Evolutionary conservation across 2,888 invertebrate species (phyloP).

Genomic region (Polydrusus pterygomalis): DNA sequence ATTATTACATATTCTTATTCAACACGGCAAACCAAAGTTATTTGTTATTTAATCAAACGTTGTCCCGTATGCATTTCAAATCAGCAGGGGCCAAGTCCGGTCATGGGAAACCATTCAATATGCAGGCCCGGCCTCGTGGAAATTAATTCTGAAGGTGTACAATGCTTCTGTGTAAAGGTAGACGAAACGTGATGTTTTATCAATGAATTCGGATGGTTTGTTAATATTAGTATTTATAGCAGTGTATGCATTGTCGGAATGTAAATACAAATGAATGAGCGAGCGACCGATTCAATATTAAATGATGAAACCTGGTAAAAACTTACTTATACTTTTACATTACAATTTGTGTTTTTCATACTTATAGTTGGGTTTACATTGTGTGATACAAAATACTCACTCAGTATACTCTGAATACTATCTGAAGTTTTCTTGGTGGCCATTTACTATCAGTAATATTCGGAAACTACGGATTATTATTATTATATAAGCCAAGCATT

Average conservation of each 20-base stretch:
- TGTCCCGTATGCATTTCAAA: conserved; percentile 29
- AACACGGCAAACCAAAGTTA: background rate
- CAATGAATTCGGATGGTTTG: conserved; percentile 43
- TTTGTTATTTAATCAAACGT: conserved; percentile 24
- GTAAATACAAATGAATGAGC: conserved; percentile 34
- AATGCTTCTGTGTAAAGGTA: conserved; percentile 49
- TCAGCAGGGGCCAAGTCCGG: conserved; percentile 40
- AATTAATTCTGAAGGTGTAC: conserved; percentile 50
- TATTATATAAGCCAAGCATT: no score
- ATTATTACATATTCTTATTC: conserved; percentile 4
- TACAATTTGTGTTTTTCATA: background rate
- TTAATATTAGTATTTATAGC: conserved; percentile 28
- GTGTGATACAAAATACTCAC: no score
- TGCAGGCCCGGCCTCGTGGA: conserved; percentile 44
- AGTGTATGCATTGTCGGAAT: conserved; percentile 21
- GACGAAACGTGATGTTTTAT: conserved; percentile 51
- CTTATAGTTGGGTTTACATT: background rate
- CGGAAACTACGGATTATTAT: no score
- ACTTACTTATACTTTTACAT: background rate
- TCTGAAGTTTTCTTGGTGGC: no score
- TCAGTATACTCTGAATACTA: no score
- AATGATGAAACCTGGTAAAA: conserved; percentile 8
- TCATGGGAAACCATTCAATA: conserved; percentile 47
- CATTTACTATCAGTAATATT: no score
- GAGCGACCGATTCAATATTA: conserved; percentile 30